These are phyloP conservation scores for Drosophila erecta DNA, from an alignment of 1,140 invertebrate genomes.

Conservation along the genomic window DNA sequence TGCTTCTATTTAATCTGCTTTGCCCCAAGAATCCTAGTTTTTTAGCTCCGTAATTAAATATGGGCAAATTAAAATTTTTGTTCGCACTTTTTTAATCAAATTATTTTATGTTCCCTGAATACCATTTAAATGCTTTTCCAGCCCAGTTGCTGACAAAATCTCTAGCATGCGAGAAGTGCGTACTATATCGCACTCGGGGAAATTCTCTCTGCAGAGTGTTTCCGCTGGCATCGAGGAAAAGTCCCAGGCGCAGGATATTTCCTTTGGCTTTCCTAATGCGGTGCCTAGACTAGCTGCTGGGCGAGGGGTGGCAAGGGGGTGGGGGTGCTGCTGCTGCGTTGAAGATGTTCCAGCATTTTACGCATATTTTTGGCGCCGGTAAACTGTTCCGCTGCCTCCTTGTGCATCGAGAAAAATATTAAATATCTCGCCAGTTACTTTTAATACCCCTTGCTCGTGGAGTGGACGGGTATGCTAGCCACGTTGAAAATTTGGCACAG, in stretches of 20 bases:
- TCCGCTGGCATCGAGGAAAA: constrained; percentile 17
- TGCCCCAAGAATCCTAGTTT: not conserved
- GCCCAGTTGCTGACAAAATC: not conserved
- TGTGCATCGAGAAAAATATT: constrained; percentile 4
- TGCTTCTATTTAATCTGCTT: not conserved
- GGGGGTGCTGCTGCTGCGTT: constrained; percentile 1
- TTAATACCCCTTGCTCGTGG: too few relatives aligned
- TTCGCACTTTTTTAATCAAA: too few relatives aligned
- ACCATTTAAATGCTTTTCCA: too few relatives aligned
- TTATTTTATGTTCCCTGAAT: too few relatives aligned
- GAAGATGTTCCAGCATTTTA: constrained; percentile 29
- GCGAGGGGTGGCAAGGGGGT: not conserved
- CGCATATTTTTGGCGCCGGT: constrained; percentile 64
- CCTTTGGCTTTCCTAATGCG: constrained; percentile 1
- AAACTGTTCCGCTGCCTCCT: constrained; percentile 24
- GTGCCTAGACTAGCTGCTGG: not conserved
- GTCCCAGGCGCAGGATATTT: constrained; percentile 43
- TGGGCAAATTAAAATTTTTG: not conserved
- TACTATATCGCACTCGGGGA: constrained; percentile 20
- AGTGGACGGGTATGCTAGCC: too few relatives aligned
- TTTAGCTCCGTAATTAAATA: constrained; percentile 5
- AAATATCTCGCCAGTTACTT: not conserved
- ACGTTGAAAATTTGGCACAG: too few relatives aligned
- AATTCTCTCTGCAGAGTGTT: constrained; percentile 53
- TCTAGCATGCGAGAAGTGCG: constrained; percentile 57